Conservation (phyloP, 2,797 vertebrate genomes). For the Silurus aristotelis region DNA sequence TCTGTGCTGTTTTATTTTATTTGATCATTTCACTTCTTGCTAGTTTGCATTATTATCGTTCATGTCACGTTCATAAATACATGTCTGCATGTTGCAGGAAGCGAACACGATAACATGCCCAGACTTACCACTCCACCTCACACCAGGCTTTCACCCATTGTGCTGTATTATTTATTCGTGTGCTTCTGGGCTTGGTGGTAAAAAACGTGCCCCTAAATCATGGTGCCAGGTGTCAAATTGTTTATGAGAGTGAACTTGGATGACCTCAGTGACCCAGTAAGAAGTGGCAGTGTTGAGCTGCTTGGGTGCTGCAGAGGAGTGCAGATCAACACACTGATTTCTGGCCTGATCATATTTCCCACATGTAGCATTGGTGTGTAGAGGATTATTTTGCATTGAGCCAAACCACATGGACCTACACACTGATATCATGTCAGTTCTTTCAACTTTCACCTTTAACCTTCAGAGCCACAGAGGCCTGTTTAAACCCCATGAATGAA, state of each 20-base stretch:
- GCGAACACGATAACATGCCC: conserved; percentile 11
- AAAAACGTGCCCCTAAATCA: conserved; percentile 10
- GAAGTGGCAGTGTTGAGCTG: conserved; percentile 7
- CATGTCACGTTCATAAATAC: not conserved
- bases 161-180: conserved; percentile 12
- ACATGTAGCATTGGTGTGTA: not conserved
- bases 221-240: conserved; percentile 7
- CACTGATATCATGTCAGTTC: not conserved
- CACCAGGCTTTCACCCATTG: not conserved
- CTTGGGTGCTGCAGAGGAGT: not conserved
- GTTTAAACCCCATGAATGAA: not conserved
- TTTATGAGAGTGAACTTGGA: conserved; percentile 24
- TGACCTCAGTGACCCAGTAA: conserved; percentile 41
- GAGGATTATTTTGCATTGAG: not conserved
- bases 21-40: not conserved
- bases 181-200: not conserved
- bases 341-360: not conserved
- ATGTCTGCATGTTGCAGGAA: not conserved
- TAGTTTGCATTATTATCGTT: not conserved
- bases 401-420: not conserved
- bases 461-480: not conserved
- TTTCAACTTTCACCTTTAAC: not conserved
- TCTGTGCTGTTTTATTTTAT: not conserved
- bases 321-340: conserved; percentile 9
- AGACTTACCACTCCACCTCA: not conserved